Conservation (phyloP, 2,113 vertebrate genomes). For the Thermophis baileyi region DNA sequence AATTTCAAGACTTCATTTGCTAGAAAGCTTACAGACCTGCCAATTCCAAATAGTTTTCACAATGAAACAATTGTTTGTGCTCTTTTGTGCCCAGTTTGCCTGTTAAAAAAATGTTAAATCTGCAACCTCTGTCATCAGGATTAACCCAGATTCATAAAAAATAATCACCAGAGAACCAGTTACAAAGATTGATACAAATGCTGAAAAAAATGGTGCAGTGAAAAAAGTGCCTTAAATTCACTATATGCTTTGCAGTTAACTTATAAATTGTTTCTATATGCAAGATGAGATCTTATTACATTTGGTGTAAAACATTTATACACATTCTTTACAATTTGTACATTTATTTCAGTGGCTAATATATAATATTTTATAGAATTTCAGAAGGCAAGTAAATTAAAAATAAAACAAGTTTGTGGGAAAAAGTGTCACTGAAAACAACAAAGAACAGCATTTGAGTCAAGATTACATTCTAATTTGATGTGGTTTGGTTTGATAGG, state of each 20-base stretch:
- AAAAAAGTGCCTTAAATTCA: constrained; percentile 72
- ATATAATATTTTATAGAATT: constrained; percentile 70
- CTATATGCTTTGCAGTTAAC: constrained; percentile 74
- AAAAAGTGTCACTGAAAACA: constrained; percentile 61
- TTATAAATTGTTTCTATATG: constrained; percentile 73
- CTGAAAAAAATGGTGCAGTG: constrained; percentile 60
- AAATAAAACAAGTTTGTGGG: constrained; percentile 59
- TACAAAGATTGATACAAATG: constrained; percentile 61
- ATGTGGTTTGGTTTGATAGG: constrained; percentile 48
- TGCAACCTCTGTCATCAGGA: constrained; percentile 36
- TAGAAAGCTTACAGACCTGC: constrained; percentile 42
- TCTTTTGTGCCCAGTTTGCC: constrained; percentile 30
- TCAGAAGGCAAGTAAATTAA: constrained; percentile 62
- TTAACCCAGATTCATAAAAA: constrained; percentile 51
- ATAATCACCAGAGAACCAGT: constrained; percentile 29
- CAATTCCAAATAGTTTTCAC: constrained; percentile 31
- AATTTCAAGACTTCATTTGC: constrained; percentile 55
- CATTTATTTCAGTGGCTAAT: constrained; percentile 74
- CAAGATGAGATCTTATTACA: constrained; percentile 62
- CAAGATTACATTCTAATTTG: constrained; percentile 15
- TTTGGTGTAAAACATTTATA: constrained; percentile 81
- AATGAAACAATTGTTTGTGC: constrained; percentile 34
- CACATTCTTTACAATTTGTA: constrained; percentile 82
- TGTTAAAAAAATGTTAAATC: background rate
- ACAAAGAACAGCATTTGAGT: constrained; percentile 50